Base-by-base conservation (phyloP, 2,888 invertebrate genomes). In the Cheilosia scutellata region DNA sequence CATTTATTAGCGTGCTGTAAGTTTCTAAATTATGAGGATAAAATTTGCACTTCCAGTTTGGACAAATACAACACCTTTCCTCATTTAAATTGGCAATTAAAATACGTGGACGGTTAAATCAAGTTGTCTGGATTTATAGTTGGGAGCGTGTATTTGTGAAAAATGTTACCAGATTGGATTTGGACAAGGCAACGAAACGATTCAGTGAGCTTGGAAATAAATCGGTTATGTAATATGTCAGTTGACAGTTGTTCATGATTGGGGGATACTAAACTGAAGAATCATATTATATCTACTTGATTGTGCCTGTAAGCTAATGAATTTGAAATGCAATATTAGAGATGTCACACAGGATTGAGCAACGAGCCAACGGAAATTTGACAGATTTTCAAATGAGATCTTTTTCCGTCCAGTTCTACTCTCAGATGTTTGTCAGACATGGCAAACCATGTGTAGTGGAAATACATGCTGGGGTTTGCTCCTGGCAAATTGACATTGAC, bases 1-100 rank as follows among this genome's bases (percentile, higher is more conserved):
- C 84, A 79, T 84, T 84, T 70, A 79, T 84, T 84, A 79, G 74
- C 33, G 74, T 37, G 37, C 29, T 77, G 78, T 78, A 65, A 65
- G 66, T 55, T 58, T 27, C 47, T 60, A 42, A 83, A 83, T 74
- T 78, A 83, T 74, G 74, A 74, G 74, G 49, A 78, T 83, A 63
- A 79, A 83, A 83, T 83, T 74, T 74, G 62, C 78, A 77, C 63
- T 57, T 20, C 66, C 20, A 44, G 58, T 25, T 25, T 51, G n/a
- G 33, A 33, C n/a, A 40, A 40, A 40, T n/a, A n/a, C 16, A 31
- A 63, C 20, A 31, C 20, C 57, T 49, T 47, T 13, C 20, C 5
- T 40, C 49, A 16, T 27, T 29, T 51, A 42, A 29, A 40, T 29
- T 29, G 42, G 29, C 51, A 65, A 51, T 65, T 65, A 51, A 65